Conservation (phyloP, 2,113 vertebrate genomes). For the Oenanthe oenanthe region DNA sequence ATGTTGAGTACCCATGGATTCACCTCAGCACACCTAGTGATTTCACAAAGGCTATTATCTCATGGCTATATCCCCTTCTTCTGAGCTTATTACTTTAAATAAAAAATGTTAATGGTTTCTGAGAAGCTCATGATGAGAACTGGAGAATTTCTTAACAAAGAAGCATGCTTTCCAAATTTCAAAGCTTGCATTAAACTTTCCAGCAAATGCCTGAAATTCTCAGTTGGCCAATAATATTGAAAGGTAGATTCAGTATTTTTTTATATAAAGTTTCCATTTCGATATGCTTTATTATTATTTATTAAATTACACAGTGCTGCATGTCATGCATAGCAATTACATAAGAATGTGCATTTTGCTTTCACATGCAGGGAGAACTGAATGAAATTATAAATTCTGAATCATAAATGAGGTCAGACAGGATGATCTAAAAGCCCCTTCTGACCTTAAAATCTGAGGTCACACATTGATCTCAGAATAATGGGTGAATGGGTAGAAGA, state of each 20-base stretch:
- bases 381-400: constrained; percentile 18
- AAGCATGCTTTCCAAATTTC: constrained; percentile 62
- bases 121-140: constrained; percentile 71
- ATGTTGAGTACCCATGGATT: constrained; percentile 69
- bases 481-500: background rate
- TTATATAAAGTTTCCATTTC: constrained; percentile 17
- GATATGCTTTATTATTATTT: constrained; percentile 48
- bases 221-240: constrained; percentile 28
- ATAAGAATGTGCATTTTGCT: background rate
- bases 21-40: constrained; percentile 71
- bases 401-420: background rate
- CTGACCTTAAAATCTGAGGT: background rate
- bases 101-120: constrained; percentile 81
- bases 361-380: background rate
- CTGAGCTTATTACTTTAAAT: constrained; percentile 76
- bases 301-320: constrained; percentile 22
- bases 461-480: background rate
- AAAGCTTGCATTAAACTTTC: constrained; percentile 64
- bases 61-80: constrained; percentile 61
- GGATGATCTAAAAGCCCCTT: background rate
- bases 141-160: constrained; percentile 54
- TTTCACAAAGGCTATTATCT: constrained; percentile 73
- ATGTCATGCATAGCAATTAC: background rate
- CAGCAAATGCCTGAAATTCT: constrained; percentile 58
- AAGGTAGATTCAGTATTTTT: constrained; percentile 37